Conservation (phyloP, 2,797 vertebrate species). For the Chaetophractus vellerosus region DNA sequence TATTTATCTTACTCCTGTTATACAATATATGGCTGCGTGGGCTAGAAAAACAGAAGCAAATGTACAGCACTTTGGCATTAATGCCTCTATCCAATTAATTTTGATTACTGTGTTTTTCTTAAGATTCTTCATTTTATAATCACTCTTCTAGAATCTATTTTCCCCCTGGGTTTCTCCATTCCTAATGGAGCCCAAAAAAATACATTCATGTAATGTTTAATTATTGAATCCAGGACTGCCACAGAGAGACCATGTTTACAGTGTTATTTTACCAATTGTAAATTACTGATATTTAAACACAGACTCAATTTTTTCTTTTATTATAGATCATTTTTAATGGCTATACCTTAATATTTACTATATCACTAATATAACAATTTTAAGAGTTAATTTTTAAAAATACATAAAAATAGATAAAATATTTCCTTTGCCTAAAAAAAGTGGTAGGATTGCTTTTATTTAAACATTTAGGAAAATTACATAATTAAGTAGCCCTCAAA, state of each 20-base stretch:
- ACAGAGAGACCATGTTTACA: background rate
- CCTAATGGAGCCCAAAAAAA: conserved; percentile 50
- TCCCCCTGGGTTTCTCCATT: conserved; percentile 1
- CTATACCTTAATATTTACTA: background rate
- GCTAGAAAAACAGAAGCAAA: conserved; percentile 28
- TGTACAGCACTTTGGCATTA: background rate
- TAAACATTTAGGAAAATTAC: conserved; percentile 54
- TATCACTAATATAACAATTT: conserved; percentile 23
- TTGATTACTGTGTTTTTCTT: conserved; percentile 23
- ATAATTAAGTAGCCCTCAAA: background rate
- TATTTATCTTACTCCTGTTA: background rate
- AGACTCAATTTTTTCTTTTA: conserved; percentile 40
- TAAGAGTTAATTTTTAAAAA: conserved; percentile 46
- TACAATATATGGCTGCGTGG: background rate
- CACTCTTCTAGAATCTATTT: background rate
- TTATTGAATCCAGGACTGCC: background rate
- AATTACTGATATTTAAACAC: conserved; percentile 42
- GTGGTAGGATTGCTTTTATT: background rate
- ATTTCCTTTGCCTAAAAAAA: conserved; percentile 50
- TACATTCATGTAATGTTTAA: conserved; percentile 39
- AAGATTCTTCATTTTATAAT: background rate
- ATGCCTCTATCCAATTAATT: background rate
- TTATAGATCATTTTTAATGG: background rate
- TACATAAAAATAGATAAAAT: conserved; percentile 26
- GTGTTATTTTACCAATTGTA: background rate